phyloP scores from a whole-genome alignment of 2,888 invertebrate genomes.

The Aquatica leii region DNA sequence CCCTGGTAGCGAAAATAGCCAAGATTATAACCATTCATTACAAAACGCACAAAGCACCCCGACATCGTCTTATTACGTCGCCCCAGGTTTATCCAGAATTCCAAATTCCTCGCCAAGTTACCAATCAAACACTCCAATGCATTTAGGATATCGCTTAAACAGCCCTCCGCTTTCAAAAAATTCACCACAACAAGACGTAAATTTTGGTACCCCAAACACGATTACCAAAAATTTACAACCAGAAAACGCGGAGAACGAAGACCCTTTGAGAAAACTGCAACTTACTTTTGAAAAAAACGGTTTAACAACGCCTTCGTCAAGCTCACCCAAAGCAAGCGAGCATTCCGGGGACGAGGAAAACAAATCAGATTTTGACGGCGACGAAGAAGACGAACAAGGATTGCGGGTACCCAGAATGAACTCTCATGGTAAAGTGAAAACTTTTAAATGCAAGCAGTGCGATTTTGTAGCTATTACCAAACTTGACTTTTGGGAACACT shows the following conservation, averaged over 20 bases:
- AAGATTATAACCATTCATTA: conserved; percentile 30
- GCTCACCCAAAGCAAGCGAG: conserved; percentile 51
- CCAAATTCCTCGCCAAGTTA: conserved; percentile 17
- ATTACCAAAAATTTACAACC: not conserved
- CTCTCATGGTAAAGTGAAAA: conserved; percentile 85
- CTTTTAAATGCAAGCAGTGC: conserved; percentile 93
- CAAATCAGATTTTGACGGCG: conserved; percentile 61
- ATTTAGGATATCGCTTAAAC: conserved; percentile 6
- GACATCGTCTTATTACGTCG: conserved; percentile 15
- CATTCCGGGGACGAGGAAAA: conserved; percentile 61
- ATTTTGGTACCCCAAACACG: not conserved
- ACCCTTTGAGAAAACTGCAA: conserved; percentile 56
- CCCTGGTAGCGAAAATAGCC: conserved; percentile 64
- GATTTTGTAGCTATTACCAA: conserved; percentile 85
- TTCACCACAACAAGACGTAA: not conserved
- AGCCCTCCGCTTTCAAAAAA: not conserved
- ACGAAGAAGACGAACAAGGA: conserved; percentile 68
- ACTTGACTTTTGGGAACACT: conserved; percentile 93
- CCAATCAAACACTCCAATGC: conserved; percentile 44
- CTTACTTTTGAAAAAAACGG: conserved; percentile 54
- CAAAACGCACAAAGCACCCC: conserved; percentile 30
- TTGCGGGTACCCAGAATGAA: conserved; percentile 72
- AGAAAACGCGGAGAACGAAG: conserved; percentile 40
- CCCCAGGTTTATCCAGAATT: conserved; percentile 14
- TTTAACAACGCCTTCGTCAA: conserved; percentile 38